These are phyloP conservation scores for Eupithecia subumbrata DNA, from an alignment of 2,888 invertebrate genomes.

Conservation along the genomic window DNA sequence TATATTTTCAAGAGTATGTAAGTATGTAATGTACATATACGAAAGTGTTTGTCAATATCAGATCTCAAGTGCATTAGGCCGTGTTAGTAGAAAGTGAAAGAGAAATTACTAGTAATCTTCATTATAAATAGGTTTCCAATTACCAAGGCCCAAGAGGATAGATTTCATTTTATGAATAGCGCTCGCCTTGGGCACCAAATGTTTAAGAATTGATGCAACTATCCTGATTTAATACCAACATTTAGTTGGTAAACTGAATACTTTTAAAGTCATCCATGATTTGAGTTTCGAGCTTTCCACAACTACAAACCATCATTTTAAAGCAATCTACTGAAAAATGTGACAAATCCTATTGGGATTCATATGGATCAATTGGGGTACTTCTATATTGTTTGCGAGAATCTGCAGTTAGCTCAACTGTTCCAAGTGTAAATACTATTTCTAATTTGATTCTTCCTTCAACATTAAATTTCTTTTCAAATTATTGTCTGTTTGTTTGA, in stretches of 20 bases:
- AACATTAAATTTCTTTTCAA: no score
- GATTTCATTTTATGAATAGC: conserved; percentile 2
- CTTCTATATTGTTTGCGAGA: not conserved
- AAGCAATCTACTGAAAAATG: not conserved
- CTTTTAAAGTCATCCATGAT: no score
- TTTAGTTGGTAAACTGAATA: not conserved
- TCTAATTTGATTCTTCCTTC: no score
- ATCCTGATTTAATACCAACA: not conserved
- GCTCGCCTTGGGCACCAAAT: not conserved
- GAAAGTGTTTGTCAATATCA: conserved; percentile 30
- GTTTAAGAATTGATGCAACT: not conserved
- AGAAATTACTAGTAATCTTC: conserved; percentile 26
- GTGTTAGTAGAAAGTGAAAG: conserved; percentile 30
- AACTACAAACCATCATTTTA: not conserved
- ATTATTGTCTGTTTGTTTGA: no score
- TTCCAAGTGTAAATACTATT: not conserved
- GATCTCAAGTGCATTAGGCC: conserved; percentile 18
- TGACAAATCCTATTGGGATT: not conserved
- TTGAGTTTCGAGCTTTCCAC: no score
- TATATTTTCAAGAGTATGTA: not conserved
- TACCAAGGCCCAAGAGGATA: conserved; percentile 15
- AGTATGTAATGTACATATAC: not conserved
- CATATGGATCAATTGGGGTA: not conserved
- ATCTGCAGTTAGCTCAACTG: not conserved
- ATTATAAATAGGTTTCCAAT: conserved; percentile 26